These are phyloP conservation scores for Leuciscus idus DNA, from an alignment of 2,113 vertebrate species.

Conservation along the genomic window DNA sequence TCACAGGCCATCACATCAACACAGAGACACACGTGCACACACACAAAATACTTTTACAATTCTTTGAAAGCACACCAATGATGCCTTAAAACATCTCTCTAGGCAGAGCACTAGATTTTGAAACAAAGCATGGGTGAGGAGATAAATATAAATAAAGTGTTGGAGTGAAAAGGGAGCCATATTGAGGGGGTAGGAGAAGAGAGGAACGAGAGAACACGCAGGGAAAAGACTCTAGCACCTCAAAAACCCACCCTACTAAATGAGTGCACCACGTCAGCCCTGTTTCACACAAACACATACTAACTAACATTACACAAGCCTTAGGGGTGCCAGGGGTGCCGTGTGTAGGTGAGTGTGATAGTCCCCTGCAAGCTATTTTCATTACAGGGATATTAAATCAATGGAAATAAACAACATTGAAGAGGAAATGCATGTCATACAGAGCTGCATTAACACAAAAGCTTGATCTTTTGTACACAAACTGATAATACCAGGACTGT, in stretches of 20 bases:
- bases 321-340: not conserved
- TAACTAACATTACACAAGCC: not conserved
- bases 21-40: not conserved
- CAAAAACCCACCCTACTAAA: slow-evolving; percentile 5
- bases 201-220: not conserved
- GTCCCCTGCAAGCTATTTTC: too few species aligned
- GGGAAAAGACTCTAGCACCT: slow-evolving; percentile 5
- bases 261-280: slow-evolving; percentile 12
- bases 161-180: not conserved
- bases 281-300: not conserved
- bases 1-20: not conserved
- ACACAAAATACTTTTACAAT: too few species aligned
- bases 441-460: not conserved
- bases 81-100: not conserved
- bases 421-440: not conserved
- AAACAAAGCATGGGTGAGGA: not conserved
- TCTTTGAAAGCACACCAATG: not conserved
- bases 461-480: not conserved
- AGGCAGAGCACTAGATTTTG: not conserved
- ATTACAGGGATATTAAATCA: not conserved
- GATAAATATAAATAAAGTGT: not conserved
- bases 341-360: slow-evolving; percentile 18
- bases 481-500: not conserved
- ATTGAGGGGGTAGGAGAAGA: not conserved
- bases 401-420: not conserved